Conservation (phyloP, 2,888 invertebrate genomes). For the Brenthis ino region DNA sequence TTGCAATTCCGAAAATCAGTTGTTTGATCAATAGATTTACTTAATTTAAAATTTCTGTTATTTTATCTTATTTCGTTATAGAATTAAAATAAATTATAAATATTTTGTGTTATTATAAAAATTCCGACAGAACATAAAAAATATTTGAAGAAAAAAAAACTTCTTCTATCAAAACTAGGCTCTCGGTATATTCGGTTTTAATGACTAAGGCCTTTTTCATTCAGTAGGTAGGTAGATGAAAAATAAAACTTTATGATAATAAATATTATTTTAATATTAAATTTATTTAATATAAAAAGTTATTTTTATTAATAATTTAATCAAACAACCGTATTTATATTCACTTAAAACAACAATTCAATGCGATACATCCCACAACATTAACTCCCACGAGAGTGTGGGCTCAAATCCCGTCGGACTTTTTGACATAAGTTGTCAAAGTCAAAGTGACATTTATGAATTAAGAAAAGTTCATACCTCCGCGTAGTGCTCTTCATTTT, state of each 20-base stretch:
- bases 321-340: slow-evolving; percentile 25
- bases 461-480: slow-evolving; percentile 86
- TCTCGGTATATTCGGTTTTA: too few species aligned
- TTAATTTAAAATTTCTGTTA: not conserved
- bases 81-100: too few species aligned
- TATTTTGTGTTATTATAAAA: too few species aligned
- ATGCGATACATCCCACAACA: slow-evolving; percentile 1
- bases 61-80: too few species aligned
- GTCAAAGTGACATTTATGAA: not conserved
- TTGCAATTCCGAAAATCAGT: slow-evolving; percentile 23
- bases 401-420: slow-evolving; percentile 5
- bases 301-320: slow-evolving; percentile 13
- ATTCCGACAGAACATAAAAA: too few species aligned
- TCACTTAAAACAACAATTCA: slow-evolving; percentile 5
- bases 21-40: slow-evolving; percentile 23
- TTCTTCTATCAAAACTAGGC: too few species aligned
- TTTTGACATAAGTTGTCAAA: not conserved
- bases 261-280: too few species aligned
- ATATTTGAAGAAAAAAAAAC: too few species aligned
- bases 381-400: slow-evolving; percentile 1
- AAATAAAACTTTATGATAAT: too few species aligned
- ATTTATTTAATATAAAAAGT: too few species aligned
- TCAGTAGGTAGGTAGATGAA: too few species aligned
- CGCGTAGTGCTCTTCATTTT: slow-evolving; percentile 99
- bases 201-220: too few species aligned